Evolutionary conservation across 2,113 vertebrate genomes (phyloP).

Genomic region (Rhadina sibilatrix): DNA sequence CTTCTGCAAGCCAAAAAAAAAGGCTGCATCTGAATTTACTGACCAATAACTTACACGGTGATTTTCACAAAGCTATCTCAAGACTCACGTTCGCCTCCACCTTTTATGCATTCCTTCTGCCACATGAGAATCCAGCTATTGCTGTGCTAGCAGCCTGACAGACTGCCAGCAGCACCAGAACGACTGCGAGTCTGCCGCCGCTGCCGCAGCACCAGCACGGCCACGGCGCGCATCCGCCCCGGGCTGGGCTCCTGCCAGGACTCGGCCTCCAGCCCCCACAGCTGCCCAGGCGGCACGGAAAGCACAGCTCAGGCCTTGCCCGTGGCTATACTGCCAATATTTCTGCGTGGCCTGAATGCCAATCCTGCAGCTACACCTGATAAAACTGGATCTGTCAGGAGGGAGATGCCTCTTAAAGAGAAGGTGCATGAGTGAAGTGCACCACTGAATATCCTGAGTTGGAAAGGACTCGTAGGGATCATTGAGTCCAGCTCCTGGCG

Average conservation of each 20-base stretch:
- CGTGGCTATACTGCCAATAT: accelerated
- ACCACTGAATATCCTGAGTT: background rate
- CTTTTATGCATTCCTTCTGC: background rate
- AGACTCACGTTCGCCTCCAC: accelerated
- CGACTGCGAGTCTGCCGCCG: accelerated
- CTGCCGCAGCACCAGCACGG: background rate
- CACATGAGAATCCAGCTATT: background rate
- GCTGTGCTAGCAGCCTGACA: background rate
- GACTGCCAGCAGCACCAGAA: background rate
- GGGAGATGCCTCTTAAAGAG: background rate
- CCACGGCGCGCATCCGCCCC: accelerated
- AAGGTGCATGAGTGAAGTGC: background rate
- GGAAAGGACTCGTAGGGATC: background rate
- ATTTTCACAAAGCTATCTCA: background rate
- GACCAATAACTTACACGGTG: accelerated
- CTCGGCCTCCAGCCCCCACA: background rate
- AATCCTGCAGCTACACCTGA: background rate
- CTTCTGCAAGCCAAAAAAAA: background rate
- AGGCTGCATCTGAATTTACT: background rate
- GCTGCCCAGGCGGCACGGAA: accelerated
- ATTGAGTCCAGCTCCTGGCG: background rate
- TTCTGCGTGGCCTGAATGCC: accelerated
- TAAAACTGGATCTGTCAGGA: background rate
- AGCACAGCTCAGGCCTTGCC: background rate
- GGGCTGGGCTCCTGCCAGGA: background rate